Evolutionary conservation across 2,797 vertebrate genomes (phyloP).

Genomic region (Malacoraja senta): DNA sequence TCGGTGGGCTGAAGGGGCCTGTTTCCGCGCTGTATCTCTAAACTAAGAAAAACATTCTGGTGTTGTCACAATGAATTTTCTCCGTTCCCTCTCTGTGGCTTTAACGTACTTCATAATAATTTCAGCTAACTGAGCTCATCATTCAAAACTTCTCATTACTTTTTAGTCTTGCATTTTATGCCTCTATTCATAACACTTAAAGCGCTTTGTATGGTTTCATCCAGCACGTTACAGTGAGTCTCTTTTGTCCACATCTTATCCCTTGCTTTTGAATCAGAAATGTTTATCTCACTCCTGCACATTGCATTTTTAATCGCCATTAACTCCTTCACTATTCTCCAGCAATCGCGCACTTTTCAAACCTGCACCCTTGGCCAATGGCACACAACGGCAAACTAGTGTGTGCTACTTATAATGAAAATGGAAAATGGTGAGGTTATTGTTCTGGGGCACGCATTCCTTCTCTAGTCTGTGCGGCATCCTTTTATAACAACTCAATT

Average conservation of each 20-base stretch:
- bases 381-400: not conserved
- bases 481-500: not conserved
- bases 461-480: not conserved
- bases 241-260: no score
- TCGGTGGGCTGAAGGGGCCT: no score
- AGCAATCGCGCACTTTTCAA: not conserved
- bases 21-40: not conserved
- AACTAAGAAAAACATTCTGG: no score
- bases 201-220: not conserved
- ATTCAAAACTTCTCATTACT: not conserved
- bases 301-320: not conserved
- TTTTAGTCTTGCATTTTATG: not conserved
- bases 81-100: not conserved
- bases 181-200: not conserved
- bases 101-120: not conserved
- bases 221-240: no score
- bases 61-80: not conserved
- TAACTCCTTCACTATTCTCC: not conserved
- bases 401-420: not conserved
- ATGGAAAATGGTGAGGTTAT: no score
- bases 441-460: not conserved
- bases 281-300: not conserved
- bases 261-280: not conserved
- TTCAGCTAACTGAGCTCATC: not conserved
- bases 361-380: not conserved